Conservation (phyloP, 2,888 invertebrate genomes). For the Prosapia bicincta region DNA sequence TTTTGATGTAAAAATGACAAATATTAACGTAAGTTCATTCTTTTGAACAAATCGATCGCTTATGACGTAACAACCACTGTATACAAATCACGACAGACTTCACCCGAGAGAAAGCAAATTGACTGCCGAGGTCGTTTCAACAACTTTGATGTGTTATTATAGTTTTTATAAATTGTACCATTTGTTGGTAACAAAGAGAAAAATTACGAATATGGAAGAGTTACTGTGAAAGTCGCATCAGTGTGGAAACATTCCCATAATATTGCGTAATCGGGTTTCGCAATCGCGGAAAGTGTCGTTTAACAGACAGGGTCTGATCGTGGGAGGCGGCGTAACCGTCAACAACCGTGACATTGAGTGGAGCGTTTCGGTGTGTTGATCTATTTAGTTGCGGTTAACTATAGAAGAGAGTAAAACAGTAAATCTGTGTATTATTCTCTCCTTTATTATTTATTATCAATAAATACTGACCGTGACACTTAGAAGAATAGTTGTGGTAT, state of each 20-base stretch:
- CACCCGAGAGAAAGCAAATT: neutral
- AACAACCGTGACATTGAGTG: too few relatives aligned
- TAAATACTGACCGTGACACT: too few relatives aligned
- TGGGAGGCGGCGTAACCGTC: too few relatives aligned
- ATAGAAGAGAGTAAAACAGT: too few relatives aligned
- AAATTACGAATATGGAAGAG: neutral
- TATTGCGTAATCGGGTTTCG: neutral
- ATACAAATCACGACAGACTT: neutral
- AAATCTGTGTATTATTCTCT: too few relatives aligned
- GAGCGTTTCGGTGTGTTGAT: too few relatives aligned
- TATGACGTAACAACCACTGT: neutral
- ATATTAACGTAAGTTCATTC: too few relatives aligned
- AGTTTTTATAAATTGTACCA: neutral
- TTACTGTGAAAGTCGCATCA: neutral
- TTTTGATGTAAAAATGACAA: too few relatives aligned
- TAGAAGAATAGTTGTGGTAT: too few relatives aligned
- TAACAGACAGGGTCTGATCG: neutral
- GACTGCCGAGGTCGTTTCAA: neutral
- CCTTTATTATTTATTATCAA: too few relatives aligned
- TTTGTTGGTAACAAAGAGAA: neutral
- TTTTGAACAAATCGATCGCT: too few relatives aligned
- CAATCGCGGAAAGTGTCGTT: neutral
- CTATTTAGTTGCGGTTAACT: too few relatives aligned
- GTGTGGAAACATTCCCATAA: neutral
- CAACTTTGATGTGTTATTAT: neutral